These are phyloP conservation scores for Lamellibrachia satsuma DNA, from an alignment of 2,888 invertebrate species.

Conservation along the genomic window DNA sequence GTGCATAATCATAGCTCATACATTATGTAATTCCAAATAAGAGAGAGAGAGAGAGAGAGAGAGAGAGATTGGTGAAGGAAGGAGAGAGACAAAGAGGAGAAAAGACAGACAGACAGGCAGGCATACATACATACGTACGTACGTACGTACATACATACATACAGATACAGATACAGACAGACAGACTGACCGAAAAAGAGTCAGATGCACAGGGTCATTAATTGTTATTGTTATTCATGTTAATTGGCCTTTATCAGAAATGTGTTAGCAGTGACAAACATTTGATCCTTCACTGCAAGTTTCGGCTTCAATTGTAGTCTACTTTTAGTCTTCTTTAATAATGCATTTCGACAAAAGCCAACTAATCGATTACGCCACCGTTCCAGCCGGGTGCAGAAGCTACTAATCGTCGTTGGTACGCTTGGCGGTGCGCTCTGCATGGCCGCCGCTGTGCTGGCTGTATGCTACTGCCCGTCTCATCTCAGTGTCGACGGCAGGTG, in stretches of 20 bases:
- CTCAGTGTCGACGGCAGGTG: slow-evolving; percentile 48
- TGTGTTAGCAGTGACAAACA: background rate
- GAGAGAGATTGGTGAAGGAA: no score
- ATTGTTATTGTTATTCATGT: background rate
- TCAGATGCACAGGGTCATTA: no score
- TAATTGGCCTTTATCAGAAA: background rate
- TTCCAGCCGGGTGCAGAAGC: slow-evolving; percentile 72
- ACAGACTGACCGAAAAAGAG: background rate
- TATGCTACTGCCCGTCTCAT: slow-evolving; percentile 82
- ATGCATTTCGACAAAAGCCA: background rate
- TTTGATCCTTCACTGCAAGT: background rate
- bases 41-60: no score
- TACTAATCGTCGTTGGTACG: slow-evolving; percentile 81
- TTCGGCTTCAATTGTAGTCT: background rate
- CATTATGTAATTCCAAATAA: no score
- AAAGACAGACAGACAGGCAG: no score
- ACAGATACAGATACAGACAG: background rate
- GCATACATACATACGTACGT: no score
- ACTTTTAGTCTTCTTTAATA: background rate
- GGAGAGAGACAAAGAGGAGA: no score
- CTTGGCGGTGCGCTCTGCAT: slow-evolving; percentile 79
- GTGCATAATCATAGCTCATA: no score
- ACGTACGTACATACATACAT: no score
- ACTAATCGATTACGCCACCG: background rate
- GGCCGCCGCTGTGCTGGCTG: slow-evolving; percentile 78